Percentiles rank a stretch among this genome's conserved stretches.
phyloP scores from a whole-genome alignment of 2,113 vertebrate genomes.

The Potamarius usumacintae region DNA sequence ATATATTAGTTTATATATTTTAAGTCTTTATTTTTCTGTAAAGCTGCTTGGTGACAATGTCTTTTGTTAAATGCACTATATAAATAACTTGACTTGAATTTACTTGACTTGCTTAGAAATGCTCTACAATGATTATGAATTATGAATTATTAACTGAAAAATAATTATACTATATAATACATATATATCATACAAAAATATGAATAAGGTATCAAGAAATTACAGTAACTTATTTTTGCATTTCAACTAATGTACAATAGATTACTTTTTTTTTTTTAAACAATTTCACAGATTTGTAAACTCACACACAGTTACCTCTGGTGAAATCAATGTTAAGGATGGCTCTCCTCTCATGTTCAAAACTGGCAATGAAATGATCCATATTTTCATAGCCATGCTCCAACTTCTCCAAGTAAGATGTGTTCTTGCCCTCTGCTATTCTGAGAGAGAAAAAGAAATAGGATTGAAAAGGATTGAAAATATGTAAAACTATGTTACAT shows the following conservation, averaged over 20 bases:
- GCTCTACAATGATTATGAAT: neutral
- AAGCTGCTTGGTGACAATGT: too few species aligned
- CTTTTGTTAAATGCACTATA: too few species aligned
- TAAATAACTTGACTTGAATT: too few species aligned
- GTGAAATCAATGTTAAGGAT: slow-evolving; percentile 85
- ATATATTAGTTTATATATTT: too few species aligned
- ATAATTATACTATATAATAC: neutral
- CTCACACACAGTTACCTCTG: slow-evolving; percentile 72
- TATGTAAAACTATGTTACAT: neutral
- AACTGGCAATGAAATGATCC: slow-evolving; percentile 85
- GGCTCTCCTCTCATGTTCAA: slow-evolving; percentile 83
- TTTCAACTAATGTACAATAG: neutral
- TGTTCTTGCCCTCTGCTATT: slow-evolving; percentile 81
- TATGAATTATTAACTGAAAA: neutral
- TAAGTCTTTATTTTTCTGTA: too few species aligned
- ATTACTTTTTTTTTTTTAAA: neutral
- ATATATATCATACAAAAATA: too few species aligned
- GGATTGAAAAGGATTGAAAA: neutral
- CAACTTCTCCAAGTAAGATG: slow-evolving; percentile 87
- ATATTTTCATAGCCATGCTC: slow-evolving; percentile 90
- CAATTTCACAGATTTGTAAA: neutral
- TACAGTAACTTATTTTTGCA: neutral
- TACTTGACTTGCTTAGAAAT: neutral
- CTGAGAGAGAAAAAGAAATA: slow-evolving; percentile 64
- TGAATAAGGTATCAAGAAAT: neutral